phyloP scores from a whole-genome alignment of 2,888 invertebrate species.

The Nasonovia ribisnigri region DNA sequence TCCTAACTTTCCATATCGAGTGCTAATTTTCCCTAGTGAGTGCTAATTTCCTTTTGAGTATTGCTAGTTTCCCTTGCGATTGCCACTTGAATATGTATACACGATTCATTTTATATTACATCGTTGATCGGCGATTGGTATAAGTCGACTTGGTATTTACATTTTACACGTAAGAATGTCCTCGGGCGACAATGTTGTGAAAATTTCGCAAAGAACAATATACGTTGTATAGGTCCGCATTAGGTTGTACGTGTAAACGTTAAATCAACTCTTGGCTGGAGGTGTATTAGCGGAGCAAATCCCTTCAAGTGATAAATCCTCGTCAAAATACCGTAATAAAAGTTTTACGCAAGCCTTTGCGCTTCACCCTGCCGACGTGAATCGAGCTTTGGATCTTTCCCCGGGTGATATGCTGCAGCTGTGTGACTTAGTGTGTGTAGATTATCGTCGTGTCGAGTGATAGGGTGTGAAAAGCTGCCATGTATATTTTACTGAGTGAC shows the following conservation, averaged over 20 bases:
- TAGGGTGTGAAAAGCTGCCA: background rate
- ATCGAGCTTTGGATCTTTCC: background rate
- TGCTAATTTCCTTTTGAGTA: too few relatives aligned
- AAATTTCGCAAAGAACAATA: background rate
- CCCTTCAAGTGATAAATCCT: background rate
- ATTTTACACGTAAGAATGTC: background rate
- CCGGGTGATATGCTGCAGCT: background rate
- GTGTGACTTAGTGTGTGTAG: too few relatives aligned
- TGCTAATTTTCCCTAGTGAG: too few relatives aligned
- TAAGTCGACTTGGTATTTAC: background rate
- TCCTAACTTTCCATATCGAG: too few relatives aligned
- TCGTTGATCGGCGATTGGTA: background rate
- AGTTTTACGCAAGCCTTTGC: background rate
- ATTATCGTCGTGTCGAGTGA: background rate
- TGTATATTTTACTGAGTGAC: background rate
- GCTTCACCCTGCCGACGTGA: background rate
- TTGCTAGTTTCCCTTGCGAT: too few relatives aligned
- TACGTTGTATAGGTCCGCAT: background rate
- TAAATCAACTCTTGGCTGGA: background rate
- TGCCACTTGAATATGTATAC: too few relatives aligned
- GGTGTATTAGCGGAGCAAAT: background rate
- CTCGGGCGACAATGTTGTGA: background rate
- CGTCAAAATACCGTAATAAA: background rate
- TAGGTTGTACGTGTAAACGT: background rate
- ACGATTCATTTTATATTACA: background rate